Evolutionary conservation across 2,888 invertebrate genomes (phyloP).

Genomic region (Thecophora atra): DNA sequence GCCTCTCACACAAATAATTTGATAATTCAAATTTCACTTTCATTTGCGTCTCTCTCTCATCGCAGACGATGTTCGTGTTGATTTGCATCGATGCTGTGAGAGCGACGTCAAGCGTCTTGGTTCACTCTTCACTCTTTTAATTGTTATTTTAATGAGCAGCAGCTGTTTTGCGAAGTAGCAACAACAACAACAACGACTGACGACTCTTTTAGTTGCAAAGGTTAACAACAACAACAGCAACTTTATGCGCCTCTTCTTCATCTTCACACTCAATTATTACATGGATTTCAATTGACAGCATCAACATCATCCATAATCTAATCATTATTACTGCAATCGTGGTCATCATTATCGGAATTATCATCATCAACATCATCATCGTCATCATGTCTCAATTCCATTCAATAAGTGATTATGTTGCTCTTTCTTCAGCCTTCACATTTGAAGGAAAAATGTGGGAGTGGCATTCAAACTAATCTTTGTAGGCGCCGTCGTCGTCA

Average conservation of each 20-base stretch:
- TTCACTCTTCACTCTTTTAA: background rate
- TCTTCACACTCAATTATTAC: background rate
- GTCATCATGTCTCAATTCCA: background rate
- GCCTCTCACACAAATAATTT: background rate
- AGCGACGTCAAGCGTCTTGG: too few relatives aligned
- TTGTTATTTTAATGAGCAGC: background rate
- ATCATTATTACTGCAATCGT: background rate
- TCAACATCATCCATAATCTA: constrained; percentile 7
- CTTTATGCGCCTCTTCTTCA: background rate
- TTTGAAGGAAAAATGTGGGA: background rate
- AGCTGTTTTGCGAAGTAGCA: background rate
- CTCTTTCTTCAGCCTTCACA: background rate
- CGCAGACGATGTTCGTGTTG: background rate
- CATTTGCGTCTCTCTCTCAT: background rate
- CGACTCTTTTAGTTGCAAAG: too few relatives aligned
- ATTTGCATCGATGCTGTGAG: too few relatives aligned
- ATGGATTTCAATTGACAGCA: background rate
- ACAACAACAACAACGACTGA: background rate
- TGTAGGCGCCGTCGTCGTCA: background rate
- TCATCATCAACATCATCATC: constrained; percentile 7
- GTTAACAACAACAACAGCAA: background rate
- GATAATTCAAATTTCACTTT: constrained; percentile 25
- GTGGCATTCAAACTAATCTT: background rate
- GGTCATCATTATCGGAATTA: background rate
- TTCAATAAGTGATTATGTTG: background rate